Evolutionary conservation across 2,113 vertebrate genomes (phyloP), one percentile per base, ranked within the genome.

Genomic region (Podiceps cristatus): DNA sequence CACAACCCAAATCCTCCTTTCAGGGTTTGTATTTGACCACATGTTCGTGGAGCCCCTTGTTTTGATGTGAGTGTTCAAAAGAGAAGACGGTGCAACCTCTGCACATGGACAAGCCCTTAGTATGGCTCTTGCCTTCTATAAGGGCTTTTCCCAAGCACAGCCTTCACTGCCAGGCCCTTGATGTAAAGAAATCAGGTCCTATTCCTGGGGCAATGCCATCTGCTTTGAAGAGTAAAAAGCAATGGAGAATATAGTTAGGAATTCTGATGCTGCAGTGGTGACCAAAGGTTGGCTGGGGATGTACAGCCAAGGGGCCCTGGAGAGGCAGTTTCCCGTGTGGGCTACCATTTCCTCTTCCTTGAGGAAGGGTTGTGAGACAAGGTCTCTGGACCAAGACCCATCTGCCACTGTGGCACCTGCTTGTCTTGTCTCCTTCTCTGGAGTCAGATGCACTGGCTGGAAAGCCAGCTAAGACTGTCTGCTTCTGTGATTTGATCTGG

Each of bases 241-340:
- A 64, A 31, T 20, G 8, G 7, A 71, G 25, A 81, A 59, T 45
- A 64, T 10, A 35, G 4, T 53, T 33, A 69, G 47, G 29, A 78
- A 90, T 81, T 49, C 45, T 72, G 40, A 44, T 75, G 67, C 67
- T 88, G 44, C 66, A 42, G 18, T 17, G 6, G 5, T 31, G 40
- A 55, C 18, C 0, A 0, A 64, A 58, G 29, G 8, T 33, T 85
- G 59, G 15, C 27, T 56, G 35, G 14, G 13, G 35, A 20, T 49
- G 16, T 71, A 47, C 37, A 76, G 44, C 53, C 63, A 55, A 80
- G 73, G 60, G n/a, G 18, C 0, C 0, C 50, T 37, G 77, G 24
- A 33, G 20, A 59, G 31, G 31, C 0, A 2, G 16, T 35, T 13
- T 76, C 27, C 31, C 2, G 1, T 29, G 7, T n/a, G 50, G 31